Conservation (phyloP, 2,113 vertebrate species). For the Phoxinus phoxinus region DNA sequence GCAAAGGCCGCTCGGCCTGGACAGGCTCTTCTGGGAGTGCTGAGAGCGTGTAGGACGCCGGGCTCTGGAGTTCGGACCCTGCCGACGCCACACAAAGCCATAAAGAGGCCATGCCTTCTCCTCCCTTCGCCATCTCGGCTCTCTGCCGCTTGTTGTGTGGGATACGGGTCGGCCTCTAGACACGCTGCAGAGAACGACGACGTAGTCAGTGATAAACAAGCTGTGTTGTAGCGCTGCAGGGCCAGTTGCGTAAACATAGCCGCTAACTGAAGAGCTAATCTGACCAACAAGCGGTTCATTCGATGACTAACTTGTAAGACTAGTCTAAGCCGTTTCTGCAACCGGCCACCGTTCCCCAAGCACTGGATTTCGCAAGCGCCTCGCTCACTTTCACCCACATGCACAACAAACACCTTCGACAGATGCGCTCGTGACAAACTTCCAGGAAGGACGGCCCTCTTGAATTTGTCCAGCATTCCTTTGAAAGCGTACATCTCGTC, state of each 20-base stretch:
- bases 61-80: constrained; percentile 45
- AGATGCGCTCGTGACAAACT: not conserved
- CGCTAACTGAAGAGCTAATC: too few relatives aligned
- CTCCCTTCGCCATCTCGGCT: constrained; percentile 29
- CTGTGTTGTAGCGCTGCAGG: constrained; percentile 10
- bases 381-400: not conserved
- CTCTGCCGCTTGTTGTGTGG: constrained; percentile 78
- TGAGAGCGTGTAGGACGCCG: not conserved
- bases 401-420: not conserved
- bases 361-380: constrained; percentile 17
- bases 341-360: not conserved
- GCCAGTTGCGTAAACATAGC: too few relatives aligned
- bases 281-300: too few relatives aligned
- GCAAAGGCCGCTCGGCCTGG: constrained; percentile 74
- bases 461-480: not conserved
- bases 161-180: constrained; percentile 73
- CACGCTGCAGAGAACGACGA: not conserved
- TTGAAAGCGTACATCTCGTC: not conserved
- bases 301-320: too few relatives aligned
- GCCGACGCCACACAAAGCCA: constrained; percentile 62
- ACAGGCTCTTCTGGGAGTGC: constrained; percentile 57
- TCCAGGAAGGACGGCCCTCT: not conserved
- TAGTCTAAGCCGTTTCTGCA: too few relatives aligned
- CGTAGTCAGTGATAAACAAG: constrained; percentile 21
- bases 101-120: constrained; percentile 66